phyloP scores from a whole-genome alignment of 1,140 invertebrate genomes.

The Solenopsis invicta region DNA sequence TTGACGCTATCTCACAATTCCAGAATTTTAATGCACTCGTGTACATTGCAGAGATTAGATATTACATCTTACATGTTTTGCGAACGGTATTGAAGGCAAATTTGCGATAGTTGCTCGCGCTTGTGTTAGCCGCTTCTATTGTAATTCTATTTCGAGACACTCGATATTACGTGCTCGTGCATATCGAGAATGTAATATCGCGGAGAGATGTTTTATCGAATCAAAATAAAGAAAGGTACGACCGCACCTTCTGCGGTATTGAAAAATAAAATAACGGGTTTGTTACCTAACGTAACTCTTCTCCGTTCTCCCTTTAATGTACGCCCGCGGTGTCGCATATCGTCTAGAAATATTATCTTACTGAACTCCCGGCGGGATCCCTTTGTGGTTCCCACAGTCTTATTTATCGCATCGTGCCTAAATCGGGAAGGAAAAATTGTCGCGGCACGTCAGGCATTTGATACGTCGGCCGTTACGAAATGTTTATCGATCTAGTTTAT shows the following conservation, averaged over 20 bases:
- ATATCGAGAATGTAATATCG: neutral
- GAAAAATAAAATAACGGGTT: slow-evolving; percentile 73
- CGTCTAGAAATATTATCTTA: slow-evolving; percentile 75
- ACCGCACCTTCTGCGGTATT: slow-evolving; percentile 79
- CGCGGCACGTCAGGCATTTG: neutral
- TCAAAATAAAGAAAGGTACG: slow-evolving; percentile 53
- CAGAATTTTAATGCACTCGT: slow-evolving; percentile 1
- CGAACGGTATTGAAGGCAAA: neutral
- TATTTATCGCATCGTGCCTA: slow-evolving; percentile 34
- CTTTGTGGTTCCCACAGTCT: slow-evolving; percentile 70
- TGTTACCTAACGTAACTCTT: slow-evolving; percentile 76
- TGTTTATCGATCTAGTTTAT: neutral
- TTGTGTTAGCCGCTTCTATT: neutral
- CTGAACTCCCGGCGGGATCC: slow-evolving; percentile 66
- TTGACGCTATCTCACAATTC: neutral
- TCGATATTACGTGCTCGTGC: slow-evolving; percentile 29
- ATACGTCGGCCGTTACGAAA: slow-evolving; percentile 5
- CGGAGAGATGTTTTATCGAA: slow-evolving; percentile 29
- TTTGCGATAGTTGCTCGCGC: neutral
- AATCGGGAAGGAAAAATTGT: slow-evolving; percentile 11
- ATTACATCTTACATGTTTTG: neutral
- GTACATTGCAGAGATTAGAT: neutral
- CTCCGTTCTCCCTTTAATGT: slow-evolving; percentile 10
- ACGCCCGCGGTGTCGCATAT: slow-evolving; percentile 74
- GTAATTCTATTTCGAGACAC: slow-evolving; percentile 23